Base-by-base conservation (phyloP, 92 coral and sea anemone species). In the Porites cylindrica region DNA sequence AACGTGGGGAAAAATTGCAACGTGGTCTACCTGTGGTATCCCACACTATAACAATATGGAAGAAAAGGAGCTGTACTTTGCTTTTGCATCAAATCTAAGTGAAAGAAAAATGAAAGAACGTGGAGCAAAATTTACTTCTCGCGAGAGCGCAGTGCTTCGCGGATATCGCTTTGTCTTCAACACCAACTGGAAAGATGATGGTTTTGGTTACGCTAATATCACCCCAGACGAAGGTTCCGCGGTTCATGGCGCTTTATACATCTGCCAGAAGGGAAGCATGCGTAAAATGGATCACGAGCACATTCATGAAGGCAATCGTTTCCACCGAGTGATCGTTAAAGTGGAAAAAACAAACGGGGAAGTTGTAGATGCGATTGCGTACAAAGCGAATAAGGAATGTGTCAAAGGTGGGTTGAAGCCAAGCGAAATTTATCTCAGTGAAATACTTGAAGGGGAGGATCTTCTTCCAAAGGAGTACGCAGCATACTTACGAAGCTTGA, bases 381-480 rank as follows among this genome's bases (percentile, higher is more conserved):
- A 81, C 72, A 20, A 54, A 52, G 95, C 91, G 1, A 92, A 92
- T 53, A 76, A 86, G 32, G 86, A 86, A 80, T 65, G 56, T 26
- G 64, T 90, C 38, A 66, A 75, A 17, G 88, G 86, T n/a, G 90
- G 82, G 20, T 74, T 92, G 69, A 82, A 80, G 56, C 94, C 92
- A 6, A 84, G 87, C 21, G 76, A 78, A 23, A 85, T 43, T 70
- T 91, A 84, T 26, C 51, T 91, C 78, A 77, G 77, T 62, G 86
- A 84, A 73, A 91, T 91, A 1, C 92, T 91, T 51, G 94, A 91
- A 60, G 94, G 92, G 20, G 89, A 85, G 7, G 94, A 91, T 26
- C 70, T 91, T 18, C 59, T 83, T 38, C 87, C 87, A 1, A 50
- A n/a, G 43, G 87, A 83, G 8, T 59, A 83, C 19, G 72, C 87